These are phyloP conservation scores for Anastrepha obliqua DNA, from an alignment of 1,140 invertebrate species.

Conservation along the genomic window DNA sequence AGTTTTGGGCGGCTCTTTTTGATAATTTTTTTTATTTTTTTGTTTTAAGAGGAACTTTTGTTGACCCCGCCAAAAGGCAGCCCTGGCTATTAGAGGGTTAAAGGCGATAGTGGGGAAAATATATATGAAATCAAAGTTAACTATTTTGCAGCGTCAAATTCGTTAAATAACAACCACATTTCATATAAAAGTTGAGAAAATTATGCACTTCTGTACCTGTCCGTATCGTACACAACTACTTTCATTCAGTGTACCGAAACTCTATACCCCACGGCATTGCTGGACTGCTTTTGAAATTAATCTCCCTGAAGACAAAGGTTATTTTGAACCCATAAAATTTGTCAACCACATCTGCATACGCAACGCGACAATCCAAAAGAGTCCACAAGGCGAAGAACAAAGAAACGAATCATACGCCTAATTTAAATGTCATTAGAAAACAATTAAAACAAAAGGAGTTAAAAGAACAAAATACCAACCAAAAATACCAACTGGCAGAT, in stretches of 20 bases:
- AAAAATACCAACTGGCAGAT: conserved; percentile 25
- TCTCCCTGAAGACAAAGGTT: background rate
- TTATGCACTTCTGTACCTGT: too few species aligned
- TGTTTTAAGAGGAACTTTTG: too few species aligned
- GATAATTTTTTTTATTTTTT: too few species aligned
- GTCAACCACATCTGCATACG: conserved; percentile 22
- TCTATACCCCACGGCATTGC: conserved; percentile 19
- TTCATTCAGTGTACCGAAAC: background rate
- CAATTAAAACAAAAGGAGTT: conserved; percentile 27
- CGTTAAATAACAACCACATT: too few species aligned
- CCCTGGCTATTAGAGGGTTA: too few species aligned
- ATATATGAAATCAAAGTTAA: too few species aligned
- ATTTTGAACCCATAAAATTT: background rate
- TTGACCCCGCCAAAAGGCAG: too few species aligned
- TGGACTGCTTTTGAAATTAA: conserved; percentile 24
- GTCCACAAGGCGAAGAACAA: background rate
- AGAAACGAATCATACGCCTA: conserved; percentile 48
- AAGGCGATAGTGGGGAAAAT: too few species aligned
- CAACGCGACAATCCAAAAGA: background rate
- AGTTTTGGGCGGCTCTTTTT: too few species aligned
- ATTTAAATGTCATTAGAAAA: conserved; percentile 49
- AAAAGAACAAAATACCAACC: conserved; percentile 14
- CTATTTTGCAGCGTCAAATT: too few species aligned
- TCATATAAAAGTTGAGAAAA: too few species aligned
- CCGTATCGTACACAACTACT: too few species aligned